These are phyloP conservation scores for Agonopterix alstromeriana DNA, from an alignment of 2,888 invertebrate species.

Conservation along the genomic window DNA sequence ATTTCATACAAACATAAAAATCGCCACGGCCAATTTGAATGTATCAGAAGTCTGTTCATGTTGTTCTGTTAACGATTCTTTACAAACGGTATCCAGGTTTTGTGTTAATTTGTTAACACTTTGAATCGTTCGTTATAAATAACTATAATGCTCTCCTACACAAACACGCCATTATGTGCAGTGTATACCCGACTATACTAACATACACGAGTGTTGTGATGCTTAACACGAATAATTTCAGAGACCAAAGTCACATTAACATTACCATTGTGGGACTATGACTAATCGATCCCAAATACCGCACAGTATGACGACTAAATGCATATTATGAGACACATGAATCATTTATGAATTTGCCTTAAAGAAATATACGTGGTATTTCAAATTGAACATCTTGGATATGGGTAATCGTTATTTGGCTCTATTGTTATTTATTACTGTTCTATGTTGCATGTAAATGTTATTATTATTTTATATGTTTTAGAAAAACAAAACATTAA, in stretches of 20 bases:
- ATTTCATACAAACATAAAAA: too few species aligned
- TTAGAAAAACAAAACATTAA: too few species aligned
- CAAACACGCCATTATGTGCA: constrained; percentile 18
- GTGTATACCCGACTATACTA: constrained; percentile 16
- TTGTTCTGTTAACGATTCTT: too few species aligned
- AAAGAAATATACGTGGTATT: too few species aligned
- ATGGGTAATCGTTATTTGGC: constrained; percentile 14
- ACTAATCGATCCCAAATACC: neutral
- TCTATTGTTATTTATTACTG: constrained; percentile 21
- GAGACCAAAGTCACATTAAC: constrained; percentile 1
- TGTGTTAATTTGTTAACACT: too few species aligned
- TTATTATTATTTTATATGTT: constrained; percentile 2
- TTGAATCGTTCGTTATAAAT: too few species aligned
- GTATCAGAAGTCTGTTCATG: too few species aligned
- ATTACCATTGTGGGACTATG: neutral
- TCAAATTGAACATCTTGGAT: constrained; percentile 12
- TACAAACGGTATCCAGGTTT: too few species aligned
- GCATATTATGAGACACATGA: constrained; percentile 8
- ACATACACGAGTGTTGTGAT: constrained; percentile 16
- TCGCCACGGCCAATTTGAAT: too few species aligned
- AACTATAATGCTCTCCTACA: constrained; percentile 12
- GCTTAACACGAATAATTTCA: constrained; percentile 11
- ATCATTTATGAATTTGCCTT: constrained; percentile 4
- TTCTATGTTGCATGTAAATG: constrained; percentile 51
- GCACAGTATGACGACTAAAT: neutral